A percentile compares a stretch with the other conserved stretches of the same genome.
Evolutionary conservation across 2,888 invertebrate genomes (phyloP).

Genomic region (Gonocerus acuteangulatus): DNA sequence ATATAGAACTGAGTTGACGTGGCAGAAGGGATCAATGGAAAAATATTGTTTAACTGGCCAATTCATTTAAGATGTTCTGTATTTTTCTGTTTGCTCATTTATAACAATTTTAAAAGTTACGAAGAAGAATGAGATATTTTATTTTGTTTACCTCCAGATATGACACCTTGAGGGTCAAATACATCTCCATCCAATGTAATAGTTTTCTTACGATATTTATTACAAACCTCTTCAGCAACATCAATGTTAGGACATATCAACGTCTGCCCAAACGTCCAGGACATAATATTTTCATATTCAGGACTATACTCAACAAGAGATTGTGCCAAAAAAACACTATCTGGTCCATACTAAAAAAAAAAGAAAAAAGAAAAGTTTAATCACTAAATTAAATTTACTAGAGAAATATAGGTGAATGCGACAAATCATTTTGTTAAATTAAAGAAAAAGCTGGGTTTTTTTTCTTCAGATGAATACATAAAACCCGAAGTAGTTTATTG

Average conservation of each 20-base stretch:
- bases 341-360: conserved; percentile 57
- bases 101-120: no score
- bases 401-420: no score
- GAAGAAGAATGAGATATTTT: no score
- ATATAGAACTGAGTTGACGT: no score
- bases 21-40: no score
- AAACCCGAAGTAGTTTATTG: no score
- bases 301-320: conserved; percentile 64
- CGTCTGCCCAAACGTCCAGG: conserved; percentile 76
- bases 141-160: conserved; percentile 74
- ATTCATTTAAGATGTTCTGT: no score
- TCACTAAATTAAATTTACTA: neutral
- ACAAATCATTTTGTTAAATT: neutral
- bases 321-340: conserved; percentile 74
- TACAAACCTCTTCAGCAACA: conserved; percentile 68
- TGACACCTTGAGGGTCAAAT: conserved; percentile 80
- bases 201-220: conserved; percentile 56
- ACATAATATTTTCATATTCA: conserved; percentile 66
- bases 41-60: no score
- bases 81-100: no score
- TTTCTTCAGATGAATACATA: no score
- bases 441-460: neutral
- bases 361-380: neutral
- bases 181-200: conserved; percentile 90
- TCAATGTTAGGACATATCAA: conserved; percentile 78